Conservation (phyloP, 2,888 invertebrate genomes). For the Cheilosia vernalis region DNA sequence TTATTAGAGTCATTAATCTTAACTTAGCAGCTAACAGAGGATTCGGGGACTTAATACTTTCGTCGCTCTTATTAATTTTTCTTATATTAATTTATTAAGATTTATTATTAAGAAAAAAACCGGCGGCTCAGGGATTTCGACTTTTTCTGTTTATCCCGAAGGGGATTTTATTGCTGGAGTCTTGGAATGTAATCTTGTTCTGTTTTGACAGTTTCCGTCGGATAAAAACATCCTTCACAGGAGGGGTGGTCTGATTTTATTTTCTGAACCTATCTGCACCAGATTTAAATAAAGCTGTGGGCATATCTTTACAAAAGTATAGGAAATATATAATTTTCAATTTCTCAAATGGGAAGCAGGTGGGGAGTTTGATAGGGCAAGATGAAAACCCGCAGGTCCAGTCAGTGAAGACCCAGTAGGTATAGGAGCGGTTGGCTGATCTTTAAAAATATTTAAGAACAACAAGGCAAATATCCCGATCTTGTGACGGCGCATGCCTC, state of each 20-base stretch:
- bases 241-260: not conserved
- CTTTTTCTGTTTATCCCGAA: constrained; percentile 29
- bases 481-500: too few species aligned
- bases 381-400: too few species aligned
- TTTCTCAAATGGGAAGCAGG: too few species aligned
- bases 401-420: too few species aligned
- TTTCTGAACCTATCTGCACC: too few species aligned
- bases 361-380: too few species aligned
- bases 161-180: not conserved
- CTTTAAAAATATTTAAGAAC: too few species aligned
- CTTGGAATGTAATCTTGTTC: constrained; percentile 34
- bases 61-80: constrained; percentile 75
- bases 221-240: not conserved
- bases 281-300: too few species aligned
- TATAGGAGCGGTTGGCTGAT: too few species aligned
- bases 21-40: constrained; percentile 75
- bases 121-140: constrained; percentile 41
- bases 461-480: too few species aligned
- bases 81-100: constrained; percentile 75
- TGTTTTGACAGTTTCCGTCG: constrained; percentile 48
- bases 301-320: too few species aligned
- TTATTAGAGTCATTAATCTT: constrained; percentile 84
- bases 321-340: too few species aligned
- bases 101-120: constrained; percentile 68
- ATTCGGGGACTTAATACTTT: constrained; percentile 74